Evolutionary conservation across 1,140 invertebrate genomes (phyloP).

Genomic region (Colletes latitarsis): DNA sequence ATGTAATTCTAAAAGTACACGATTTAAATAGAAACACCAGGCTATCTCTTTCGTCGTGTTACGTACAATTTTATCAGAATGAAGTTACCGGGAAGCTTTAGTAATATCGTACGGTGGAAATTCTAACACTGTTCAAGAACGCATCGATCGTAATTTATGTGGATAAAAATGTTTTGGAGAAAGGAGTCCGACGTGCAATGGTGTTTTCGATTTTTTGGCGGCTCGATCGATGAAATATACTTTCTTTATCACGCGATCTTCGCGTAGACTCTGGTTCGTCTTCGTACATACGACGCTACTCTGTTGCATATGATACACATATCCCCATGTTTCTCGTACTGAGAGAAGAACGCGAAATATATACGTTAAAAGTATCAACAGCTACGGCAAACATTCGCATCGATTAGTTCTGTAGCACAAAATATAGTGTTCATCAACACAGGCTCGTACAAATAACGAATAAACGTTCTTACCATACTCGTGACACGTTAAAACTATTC

Average conservation of each 20-base stretch:
- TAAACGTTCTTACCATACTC: background rate
- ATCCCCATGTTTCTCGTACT: constrained; percentile 31
- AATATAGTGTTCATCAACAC: background rate
- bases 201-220: constrained; percentile 18
- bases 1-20: background rate
- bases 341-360: constrained; percentile 50
- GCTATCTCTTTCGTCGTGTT: background rate
- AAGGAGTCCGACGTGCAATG: constrained; percentile 13
- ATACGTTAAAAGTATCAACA: background rate
- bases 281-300: constrained; percentile 42
- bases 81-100: background rate
- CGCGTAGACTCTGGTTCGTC: constrained; percentile 49
- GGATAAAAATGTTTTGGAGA: background rate
- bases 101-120: background rate
- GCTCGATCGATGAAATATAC: constrained; percentile 60
- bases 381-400: background rate
- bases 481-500: background rate
- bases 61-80: background rate
- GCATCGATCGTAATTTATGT: background rate
- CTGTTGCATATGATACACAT: constrained; percentile 31
- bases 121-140: background rate
- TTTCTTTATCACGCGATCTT: constrained; percentile 60
- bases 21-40: background rate
- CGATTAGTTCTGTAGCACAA: background rate
- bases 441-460: constrained; percentile 15